Conservation (phyloP, 2,888 invertebrate species). For the Seira musarum region DNA sequence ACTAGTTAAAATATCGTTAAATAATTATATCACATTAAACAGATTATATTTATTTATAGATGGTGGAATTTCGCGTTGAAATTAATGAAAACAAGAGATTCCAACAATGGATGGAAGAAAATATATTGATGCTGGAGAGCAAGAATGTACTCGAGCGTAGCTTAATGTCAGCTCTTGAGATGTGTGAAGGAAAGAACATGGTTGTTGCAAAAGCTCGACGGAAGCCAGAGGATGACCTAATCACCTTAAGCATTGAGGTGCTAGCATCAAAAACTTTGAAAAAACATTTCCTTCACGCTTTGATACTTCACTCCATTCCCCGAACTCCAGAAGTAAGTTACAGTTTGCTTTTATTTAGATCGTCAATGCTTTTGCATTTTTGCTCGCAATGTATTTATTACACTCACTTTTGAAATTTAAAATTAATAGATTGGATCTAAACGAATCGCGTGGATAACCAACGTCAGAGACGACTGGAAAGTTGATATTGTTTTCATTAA, state of each 20-base stretch:
- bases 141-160: background rate
- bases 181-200: background rate
- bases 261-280: background rate
- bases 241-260: constrained; percentile 1
- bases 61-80: constrained; percentile 2
- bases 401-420: no score
- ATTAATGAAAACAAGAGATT: background rate
- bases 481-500: constrained; percentile 14
- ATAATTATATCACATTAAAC: background rate
- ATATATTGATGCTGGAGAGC: constrained; percentile 6
- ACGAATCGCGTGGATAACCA: constrained; percentile 21
- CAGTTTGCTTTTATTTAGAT: no score
- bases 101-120: constrained; percentile 12
- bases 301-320: constrained; percentile 11
- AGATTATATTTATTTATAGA: background rate
- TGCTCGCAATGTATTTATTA: no score
- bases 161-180: constrained; percentile 8
- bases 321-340: constrained; percentile 17
- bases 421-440: background rate
- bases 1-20: no score
- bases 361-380: no score
- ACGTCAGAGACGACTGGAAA: background rate
- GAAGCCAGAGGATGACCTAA: background rate
- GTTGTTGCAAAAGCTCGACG: background rate
- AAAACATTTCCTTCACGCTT: background rate